Percentiles rank a stretch among this genome's conserved stretches.
These are phyloP conservation scores for Pardosa pseudoannulata DNA, from an alignment of 2,888 invertebrate species.

Conservation along the genomic window DNA sequence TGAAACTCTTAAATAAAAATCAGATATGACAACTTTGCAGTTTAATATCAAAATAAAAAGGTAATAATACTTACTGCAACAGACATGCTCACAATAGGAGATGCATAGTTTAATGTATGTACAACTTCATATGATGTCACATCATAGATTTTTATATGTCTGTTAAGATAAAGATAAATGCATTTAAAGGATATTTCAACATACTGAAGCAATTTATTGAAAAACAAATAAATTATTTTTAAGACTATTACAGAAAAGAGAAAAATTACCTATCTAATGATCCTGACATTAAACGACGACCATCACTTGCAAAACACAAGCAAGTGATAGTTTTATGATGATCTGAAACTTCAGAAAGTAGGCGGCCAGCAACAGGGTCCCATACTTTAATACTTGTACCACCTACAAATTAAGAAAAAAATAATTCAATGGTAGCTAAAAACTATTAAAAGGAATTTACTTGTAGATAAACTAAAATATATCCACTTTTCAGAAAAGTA, in stretches of 20 bases:
- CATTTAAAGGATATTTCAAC: too few relatives aligned
- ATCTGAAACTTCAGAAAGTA: slow-evolving; percentile 89
- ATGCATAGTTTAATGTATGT: slow-evolving; percentile 92
- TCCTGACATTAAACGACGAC: slow-evolving; percentile 89
- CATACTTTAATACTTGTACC: slow-evolving; percentile 72
- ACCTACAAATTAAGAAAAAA: slow-evolving; percentile 27
- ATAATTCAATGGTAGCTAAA: background rate
- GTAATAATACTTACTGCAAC: slow-evolving; percentile 63
- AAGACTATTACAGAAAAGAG: too few relatives aligned
- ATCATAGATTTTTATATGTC: slow-evolving; percentile 94
- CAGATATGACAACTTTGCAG: too few relatives aligned
- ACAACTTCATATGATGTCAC: slow-evolving; percentile 89
- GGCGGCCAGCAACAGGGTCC: slow-evolving; percentile 84
- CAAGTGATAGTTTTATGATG: slow-evolving; percentile 98
- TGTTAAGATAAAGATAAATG: slow-evolving; percentile 66
- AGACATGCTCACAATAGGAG: slow-evolving; percentile 90
- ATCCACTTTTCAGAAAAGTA: too few relatives aligned
- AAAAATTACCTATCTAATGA: slow-evolving; percentile 86
- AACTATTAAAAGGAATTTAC: too few relatives aligned
- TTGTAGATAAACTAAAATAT: too few relatives aligned
- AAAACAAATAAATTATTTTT: too few relatives aligned
- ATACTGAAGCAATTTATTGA: too few relatives aligned
- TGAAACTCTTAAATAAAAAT: background rate
- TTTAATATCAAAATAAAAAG: background rate
- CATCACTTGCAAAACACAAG: slow-evolving; percentile 85